A percentile compares a stretch with the other conserved stretches of the same genome.
phyloP scores from a whole-genome alignment of 2,113 vertebrate species.

The Scomber scombrus region DNA sequence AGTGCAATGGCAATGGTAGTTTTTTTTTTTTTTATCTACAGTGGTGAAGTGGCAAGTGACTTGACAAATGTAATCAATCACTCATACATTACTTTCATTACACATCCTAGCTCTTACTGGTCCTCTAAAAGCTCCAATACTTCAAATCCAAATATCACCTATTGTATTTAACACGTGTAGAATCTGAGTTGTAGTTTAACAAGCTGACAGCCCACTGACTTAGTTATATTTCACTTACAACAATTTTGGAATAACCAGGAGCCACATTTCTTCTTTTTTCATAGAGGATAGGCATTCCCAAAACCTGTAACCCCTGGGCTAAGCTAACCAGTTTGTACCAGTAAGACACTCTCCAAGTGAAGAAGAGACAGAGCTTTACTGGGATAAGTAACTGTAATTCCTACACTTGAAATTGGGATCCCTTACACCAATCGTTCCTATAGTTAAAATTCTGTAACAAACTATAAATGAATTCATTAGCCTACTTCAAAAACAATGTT shows the following conservation, averaged over 20 bases:
- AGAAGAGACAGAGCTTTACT: not conserved
- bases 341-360: too few relatives aligned
- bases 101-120: too few relatives aligned
- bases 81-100: not conserved
- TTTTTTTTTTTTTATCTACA: constrained; percentile 19
- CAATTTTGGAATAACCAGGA: not conserved
- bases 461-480: not conserved
- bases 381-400: not conserved
- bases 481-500: not conserved
- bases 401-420: not conserved
- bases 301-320: not conserved
- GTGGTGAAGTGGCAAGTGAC: not conserved
- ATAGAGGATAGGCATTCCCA: not conserved
- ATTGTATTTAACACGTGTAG: not conserved
- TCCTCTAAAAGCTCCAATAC: not conserved
- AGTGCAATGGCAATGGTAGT: not conserved
- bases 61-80: not conserved
- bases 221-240: too few relatives aligned
- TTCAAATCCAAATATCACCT: not conserved
- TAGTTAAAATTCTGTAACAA: not conserved
- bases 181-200: not conserved
- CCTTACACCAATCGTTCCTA: not conserved
- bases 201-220: not conserved
- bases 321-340: not conserved
- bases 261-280: not conserved